Evolutionary conservation across 1,140 invertebrate genomes (phyloP).

Genomic region (Drosophila watanabei): DNA sequence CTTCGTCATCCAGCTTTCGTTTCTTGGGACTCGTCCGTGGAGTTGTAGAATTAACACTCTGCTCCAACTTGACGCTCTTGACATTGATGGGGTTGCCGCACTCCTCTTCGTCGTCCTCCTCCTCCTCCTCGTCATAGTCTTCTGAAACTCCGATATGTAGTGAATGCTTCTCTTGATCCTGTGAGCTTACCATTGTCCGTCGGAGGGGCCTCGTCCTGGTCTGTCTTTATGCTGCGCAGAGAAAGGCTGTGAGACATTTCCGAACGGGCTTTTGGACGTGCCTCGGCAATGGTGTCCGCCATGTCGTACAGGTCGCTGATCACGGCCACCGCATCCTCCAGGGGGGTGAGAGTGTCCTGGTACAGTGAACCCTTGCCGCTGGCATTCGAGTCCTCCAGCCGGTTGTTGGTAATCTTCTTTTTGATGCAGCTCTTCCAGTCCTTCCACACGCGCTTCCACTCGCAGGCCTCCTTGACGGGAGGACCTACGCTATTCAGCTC

Average conservation of each 20-base stretch:
- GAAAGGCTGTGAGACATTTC: slow-evolving; percentile 16
- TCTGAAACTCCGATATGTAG: background rate
- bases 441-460: slow-evolving; percentile 76
- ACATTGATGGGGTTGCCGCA: slow-evolving; percentile 31
- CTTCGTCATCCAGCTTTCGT: slow-evolving; percentile 32
- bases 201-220: slow-evolving; percentile 30
- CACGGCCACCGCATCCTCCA: slow-evolving; percentile 66
- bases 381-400: slow-evolving; percentile 57
- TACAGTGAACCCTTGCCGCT: slow-evolving; percentile 61
- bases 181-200: slow-evolving; percentile 51
- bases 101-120: slow-evolving; percentile 54
- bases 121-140: slow-evolving; percentile 44
- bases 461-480: slow-evolving; percentile 57
- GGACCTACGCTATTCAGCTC: slow-evolving; percentile 68
- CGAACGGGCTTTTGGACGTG: slow-evolving; percentile 23
- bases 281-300: slow-evolving; percentile 56
- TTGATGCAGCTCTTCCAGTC: slow-evolving; percentile 73
- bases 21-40: slow-evolving; percentile 32
- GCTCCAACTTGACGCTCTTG: slow-evolving; percentile 26
- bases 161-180: background rate
- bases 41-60: slow-evolving; percentile 13
- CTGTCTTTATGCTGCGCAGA: slow-evolving; percentile 50
- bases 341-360: slow-evolving; percentile 64
- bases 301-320: slow-evolving; percentile 69
- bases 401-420: slow-evolving; percentile 66